A percentile compares a stretch with the other conserved stretches of the same genome.
These are phyloP conservation scores for Oxycera nigricornis DNA, from an alignment of 2,888 invertebrate genomes.

Conservation along the genomic window DNA sequence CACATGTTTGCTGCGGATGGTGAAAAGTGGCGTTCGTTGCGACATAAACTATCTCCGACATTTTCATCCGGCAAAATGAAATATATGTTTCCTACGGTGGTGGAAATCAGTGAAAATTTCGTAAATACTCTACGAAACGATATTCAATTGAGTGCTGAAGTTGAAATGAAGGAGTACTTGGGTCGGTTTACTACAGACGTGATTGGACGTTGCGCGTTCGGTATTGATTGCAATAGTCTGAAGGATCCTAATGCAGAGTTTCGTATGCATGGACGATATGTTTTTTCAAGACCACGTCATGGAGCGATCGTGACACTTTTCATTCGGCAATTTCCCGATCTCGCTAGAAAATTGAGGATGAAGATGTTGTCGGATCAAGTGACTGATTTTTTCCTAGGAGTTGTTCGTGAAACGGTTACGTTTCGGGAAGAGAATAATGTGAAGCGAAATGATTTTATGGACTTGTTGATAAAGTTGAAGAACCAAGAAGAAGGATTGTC, in stretches of 20 bases:
- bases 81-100: slow-evolving; percentile 52
- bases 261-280: slow-evolving; percentile 46
- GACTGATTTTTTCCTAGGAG: slow-evolving; percentile 52
- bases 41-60: slow-evolving; percentile 62
- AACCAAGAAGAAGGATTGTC: slow-evolving; percentile 46
- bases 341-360: slow-evolving; percentile 41
- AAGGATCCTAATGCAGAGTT: slow-evolving; percentile 54
- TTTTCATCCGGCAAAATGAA: slow-evolving; percentile 64
- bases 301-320: background rate
- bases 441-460: slow-evolving; percentile 64
- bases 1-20: slow-evolving; percentile 60
- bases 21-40: slow-evolving; percentile 62
- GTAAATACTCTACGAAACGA: background rate
- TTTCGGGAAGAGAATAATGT: slow-evolving; percentile 57
- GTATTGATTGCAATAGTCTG: slow-evolving; percentile 56
- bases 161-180: background rate
- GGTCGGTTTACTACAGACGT: background rate
- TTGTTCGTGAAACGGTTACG: slow-evolving; percentile 59
- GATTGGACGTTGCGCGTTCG: background rate
- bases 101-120: background rate
- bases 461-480: slow-evolving; percentile 63
- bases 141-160: background rate
- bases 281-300: slow-evolving; percentile 35
- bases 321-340: background rate
- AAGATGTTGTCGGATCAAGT: slow-evolving; percentile 52